phyloP scores from a whole-genome alignment of 1,140 invertebrate species.

The Centruroides vittatus region DNA sequence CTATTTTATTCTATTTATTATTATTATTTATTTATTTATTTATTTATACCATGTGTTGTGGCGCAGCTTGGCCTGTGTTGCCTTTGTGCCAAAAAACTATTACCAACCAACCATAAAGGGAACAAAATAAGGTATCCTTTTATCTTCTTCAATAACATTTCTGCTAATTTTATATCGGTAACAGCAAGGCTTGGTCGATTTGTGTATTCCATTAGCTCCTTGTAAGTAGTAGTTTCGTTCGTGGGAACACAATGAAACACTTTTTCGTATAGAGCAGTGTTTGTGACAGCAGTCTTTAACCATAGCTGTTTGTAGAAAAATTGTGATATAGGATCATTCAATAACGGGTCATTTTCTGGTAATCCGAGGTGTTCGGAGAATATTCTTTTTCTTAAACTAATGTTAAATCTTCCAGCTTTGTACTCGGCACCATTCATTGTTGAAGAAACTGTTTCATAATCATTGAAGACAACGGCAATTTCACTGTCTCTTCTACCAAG shows the following conservation, averaged over 20 bases:
- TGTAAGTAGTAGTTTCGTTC: neutral
- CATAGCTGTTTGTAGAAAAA: conserved; percentile 67
- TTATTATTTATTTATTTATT: too few relatives aligned
- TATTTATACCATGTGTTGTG: too few relatives aligned
- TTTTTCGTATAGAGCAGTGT: conserved; percentile 75
- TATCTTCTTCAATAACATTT: neutral
- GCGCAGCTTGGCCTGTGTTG: too few relatives aligned
- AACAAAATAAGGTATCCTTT: conserved; percentile 3
- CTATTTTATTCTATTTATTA: too few relatives aligned
- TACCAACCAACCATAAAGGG: too few relatives aligned
- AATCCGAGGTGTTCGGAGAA: conserved; percentile 79
- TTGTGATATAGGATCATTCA: conserved; percentile 56
- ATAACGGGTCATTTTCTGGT: conserved; percentile 33
- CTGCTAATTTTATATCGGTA: neutral
- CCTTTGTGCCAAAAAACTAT: too few relatives aligned
- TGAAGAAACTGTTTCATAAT: conserved; percentile 61
- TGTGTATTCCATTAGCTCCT: neutral
- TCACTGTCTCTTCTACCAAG: conserved; percentile 85
- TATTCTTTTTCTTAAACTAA: conserved; percentile 63
- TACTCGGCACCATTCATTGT: conserved; percentile 61
- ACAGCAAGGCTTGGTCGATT: neutral
- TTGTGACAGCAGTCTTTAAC: conserved; percentile 53
- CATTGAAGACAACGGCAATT: conserved; percentile 70
- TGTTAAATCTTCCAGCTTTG: conserved; percentile 68
- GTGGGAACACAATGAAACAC: conserved; percentile 29